phyloP scores from a whole-genome alignment of 2,113 vertebrate genomes.

The Chionodraco myersi region DNA sequence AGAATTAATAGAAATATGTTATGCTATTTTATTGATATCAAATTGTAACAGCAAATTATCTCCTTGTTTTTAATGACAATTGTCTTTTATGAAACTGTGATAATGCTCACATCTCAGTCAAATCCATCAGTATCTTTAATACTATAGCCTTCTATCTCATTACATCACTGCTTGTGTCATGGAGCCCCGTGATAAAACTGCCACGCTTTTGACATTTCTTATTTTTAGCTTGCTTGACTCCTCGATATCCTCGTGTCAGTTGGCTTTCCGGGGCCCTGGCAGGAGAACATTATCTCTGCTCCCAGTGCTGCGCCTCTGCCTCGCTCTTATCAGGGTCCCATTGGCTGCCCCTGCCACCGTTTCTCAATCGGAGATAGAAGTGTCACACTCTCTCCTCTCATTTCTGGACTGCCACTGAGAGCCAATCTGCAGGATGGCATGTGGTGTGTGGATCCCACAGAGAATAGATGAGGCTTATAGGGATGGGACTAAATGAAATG shows the following conservation, averaged over 20 bases:
- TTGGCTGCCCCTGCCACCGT: slow-evolving; percentile 43
- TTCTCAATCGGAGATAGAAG: slow-evolving; percentile 53
- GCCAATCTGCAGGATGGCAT: slow-evolving; percentile 52
- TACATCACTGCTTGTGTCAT: slow-evolving; percentile 13
- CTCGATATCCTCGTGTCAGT: slow-evolving; percentile 13
- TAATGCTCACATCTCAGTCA: too few relatives aligned
- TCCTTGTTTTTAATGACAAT: too few relatives aligned
- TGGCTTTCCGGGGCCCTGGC: slow-evolving; percentile 31
- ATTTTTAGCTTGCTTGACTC: slow-evolving; percentile 35
- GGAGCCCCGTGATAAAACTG: slow-evolving; percentile 20
- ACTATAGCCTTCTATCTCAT: slow-evolving; percentile 5
- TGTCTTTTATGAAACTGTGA: too few relatives aligned
- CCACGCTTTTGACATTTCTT: slow-evolving; percentile 22
- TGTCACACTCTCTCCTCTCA: slow-evolving; percentile 42
- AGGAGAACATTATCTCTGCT: slow-evolving; percentile 36
- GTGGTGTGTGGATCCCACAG: slow-evolving; percentile 11
- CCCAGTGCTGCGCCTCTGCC: slow-evolving; percentile 23
- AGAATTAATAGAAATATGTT: too few relatives aligned
- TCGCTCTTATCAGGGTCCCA: slow-evolving; percentile 45
- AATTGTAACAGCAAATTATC: too few relatives aligned
- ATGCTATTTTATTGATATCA: too few relatives aligned
- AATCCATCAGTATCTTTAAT: background rate
- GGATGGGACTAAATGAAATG: slow-evolving; percentile 7
- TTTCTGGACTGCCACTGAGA: slow-evolving; percentile 53
- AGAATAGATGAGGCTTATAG: slow-evolving; percentile 12